These are phyloP conservation scores for Odiellus spinosus DNA, from an alignment of 2,888 invertebrate genomes.

Conservation along the genomic window DNA sequence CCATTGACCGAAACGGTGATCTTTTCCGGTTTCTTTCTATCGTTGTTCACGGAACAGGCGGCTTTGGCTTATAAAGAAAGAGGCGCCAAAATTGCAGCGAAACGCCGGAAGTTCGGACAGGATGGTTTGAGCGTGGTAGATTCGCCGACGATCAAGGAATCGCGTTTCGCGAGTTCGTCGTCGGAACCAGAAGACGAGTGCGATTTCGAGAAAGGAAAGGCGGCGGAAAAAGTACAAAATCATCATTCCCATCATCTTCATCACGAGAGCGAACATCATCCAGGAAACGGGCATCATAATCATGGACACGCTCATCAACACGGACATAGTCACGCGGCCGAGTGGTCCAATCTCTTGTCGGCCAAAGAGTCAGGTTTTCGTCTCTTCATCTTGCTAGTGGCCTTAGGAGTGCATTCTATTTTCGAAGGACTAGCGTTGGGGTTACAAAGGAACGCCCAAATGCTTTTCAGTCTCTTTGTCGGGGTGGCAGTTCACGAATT, in stretches of 20 bases:
- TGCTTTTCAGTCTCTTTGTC: slow-evolving; percentile 21
- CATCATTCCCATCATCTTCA: neutral
- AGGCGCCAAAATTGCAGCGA: neutral
- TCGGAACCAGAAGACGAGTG: neutral
- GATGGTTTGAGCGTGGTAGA: neutral
- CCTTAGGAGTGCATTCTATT: slow-evolving; percentile 25
- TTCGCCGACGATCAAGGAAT: neutral
- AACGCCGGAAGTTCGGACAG: neutral
- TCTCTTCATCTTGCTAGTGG: slow-evolving; percentile 23
- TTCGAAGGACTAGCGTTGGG: slow-evolving; percentile 29
- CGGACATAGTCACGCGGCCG: slow-evolving; percentile 12
- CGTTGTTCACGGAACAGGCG: slow-evolving; percentile 23
- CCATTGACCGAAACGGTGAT: slow-evolving; percentile 22
- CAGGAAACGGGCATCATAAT: neutral
- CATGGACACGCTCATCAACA: slow-evolving; percentile 15
- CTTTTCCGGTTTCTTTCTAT: slow-evolving; percentile 23
- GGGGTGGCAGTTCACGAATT: slow-evolving; percentile 25
- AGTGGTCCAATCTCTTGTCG: slow-evolving; percentile 7
- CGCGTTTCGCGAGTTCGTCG: neutral
- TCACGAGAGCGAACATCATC: neutral
- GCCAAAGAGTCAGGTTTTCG: slow-evolving; percentile 17
- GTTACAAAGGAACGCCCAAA: slow-evolving; percentile 21
- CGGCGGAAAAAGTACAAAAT: neutral
- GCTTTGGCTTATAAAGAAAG: slow-evolving; percentile 12
- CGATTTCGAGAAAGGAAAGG: neutral